Conservation (phyloP, 1,140 invertebrate genomes). For the Zaprionus capensis region DNA sequence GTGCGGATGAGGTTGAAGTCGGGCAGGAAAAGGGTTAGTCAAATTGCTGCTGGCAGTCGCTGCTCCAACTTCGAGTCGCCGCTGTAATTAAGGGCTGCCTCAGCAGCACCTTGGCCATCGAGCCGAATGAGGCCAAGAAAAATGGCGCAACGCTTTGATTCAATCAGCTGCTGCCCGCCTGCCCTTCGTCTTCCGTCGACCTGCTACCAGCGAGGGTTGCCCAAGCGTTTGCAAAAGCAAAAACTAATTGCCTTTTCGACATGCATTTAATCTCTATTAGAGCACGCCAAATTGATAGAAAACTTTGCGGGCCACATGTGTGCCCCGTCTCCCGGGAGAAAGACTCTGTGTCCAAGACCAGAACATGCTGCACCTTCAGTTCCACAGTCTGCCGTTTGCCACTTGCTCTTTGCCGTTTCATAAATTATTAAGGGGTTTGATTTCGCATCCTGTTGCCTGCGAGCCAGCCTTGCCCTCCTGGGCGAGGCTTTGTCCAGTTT, state of each 20-base stretch:
- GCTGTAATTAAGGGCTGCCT: conserved; percentile 23
- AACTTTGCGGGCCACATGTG: conserved; percentile 66
- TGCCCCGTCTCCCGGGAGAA: conserved; percentile 38
- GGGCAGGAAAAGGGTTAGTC: conserved; percentile 61
- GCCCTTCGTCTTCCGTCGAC: neutral
- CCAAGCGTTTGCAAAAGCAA: conserved; percentile 26
- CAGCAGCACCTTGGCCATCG: conserved; percentile 58
- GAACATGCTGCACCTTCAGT: conserved; percentile 22
- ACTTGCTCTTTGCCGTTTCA: conserved; percentile 61
- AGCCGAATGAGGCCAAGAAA: conserved; percentile 52
- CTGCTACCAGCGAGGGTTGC: conserved; percentile 11
- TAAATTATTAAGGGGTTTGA: conserved; percentile 78
- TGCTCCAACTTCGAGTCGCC: conserved; percentile 34
- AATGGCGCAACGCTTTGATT: conserved; percentile 78
- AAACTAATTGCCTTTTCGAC: conserved; percentile 84
- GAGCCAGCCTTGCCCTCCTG: neutral
- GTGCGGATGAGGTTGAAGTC: neutral
- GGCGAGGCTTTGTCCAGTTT: conserved; percentile 51
- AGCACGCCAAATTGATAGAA: conserved; percentile 66
- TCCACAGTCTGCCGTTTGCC: neutral
- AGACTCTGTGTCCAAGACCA: neutral
- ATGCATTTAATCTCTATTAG: conserved; percentile 84
- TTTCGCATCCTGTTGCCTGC: neutral
- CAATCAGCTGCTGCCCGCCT: conserved; percentile 60
- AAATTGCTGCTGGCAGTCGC: conserved; percentile 73